Conservation (phyloP, 2,797 vertebrate species). For the Heliangelus exortis region DNA sequence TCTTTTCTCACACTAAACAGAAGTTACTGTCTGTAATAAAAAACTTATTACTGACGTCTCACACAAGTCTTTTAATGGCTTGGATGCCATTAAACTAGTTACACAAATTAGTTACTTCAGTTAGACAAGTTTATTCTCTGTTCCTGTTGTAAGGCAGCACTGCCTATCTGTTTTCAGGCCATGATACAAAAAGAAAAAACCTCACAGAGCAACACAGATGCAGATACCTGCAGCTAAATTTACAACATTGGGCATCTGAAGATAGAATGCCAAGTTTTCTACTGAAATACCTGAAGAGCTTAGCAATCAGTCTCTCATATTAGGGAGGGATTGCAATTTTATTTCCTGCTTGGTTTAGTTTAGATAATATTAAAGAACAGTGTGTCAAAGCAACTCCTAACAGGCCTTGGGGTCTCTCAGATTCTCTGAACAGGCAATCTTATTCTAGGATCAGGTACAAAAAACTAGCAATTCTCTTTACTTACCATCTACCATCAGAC, state of each 20-base stretch:
- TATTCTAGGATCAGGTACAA: not conserved
- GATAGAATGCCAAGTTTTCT: not conserved
- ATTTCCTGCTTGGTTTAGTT: not conserved
- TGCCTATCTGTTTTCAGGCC: not conserved
- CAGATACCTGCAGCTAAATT: not conserved
- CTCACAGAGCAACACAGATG: not conserved
- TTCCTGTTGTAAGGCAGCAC: not conserved
- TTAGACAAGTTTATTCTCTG: not conserved
- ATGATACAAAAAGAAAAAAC: not conserved
- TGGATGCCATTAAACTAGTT: not conserved
- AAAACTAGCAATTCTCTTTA: not conserved
- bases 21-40: not conserved
- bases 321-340: not conserved
- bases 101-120: not conserved
- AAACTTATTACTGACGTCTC: not conserved
- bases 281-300: not conserved
- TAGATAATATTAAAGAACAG: not conserved
- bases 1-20: not conserved
- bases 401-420: not conserved
- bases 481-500: not conserved
- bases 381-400: not conserved
- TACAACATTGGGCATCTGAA: not conserved
- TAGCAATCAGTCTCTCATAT: not conserved
- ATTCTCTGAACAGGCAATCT: not conserved
- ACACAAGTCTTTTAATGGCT: not conserved